Evolutionary conservation across 2,113 vertebrate species (phyloP).

Genomic region (Pseudolaguvia tuberculata): DNA sequence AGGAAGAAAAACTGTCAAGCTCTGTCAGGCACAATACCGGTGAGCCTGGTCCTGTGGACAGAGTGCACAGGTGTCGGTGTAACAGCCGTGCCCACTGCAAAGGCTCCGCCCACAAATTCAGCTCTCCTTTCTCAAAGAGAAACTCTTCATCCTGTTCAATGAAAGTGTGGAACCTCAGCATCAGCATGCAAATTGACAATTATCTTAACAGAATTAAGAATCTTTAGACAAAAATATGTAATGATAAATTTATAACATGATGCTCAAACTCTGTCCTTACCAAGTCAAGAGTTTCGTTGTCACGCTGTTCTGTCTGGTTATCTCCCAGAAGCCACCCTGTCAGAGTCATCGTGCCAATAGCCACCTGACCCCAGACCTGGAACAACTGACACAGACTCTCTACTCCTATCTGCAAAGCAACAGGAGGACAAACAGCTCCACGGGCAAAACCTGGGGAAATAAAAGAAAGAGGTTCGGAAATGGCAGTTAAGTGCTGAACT

Average conservation of each 20-base stretch:
- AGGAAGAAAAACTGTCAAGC: slow-evolving; percentile 56
- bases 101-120: slow-evolving; percentile 91
- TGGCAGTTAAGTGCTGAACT: neutral
- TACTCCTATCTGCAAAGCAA: slow-evolving; percentile 77
- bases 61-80: slow-evolving; percentile 67
- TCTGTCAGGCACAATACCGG: slow-evolving; percentile 5
- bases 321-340: slow-evolving; percentile 83
- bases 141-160: slow-evolving; percentile 77
- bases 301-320: slow-evolving; percentile 29
- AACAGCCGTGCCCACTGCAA: slow-evolving; percentile 75
- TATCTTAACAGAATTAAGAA: neutral
- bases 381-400: slow-evolving; percentile 77
- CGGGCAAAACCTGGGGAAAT: slow-evolving; percentile 66
- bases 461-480: neutral
- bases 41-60: slow-evolving; percentile 44
- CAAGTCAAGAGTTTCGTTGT: slow-evolving; percentile 52
- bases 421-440: slow-evolving; percentile 72
- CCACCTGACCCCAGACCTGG: slow-evolving; percentile 69
- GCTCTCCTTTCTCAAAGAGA: slow-evolving; percentile 87
- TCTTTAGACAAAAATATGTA: no score
- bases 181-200: neutral
- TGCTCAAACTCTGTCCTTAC: slow-evolving; percentile 47
- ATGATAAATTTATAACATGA: neutral
- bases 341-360: slow-evolving; percentile 63
- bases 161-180: slow-evolving; percentile 19